Evolutionary conservation across 2,888 invertebrate genomes (phyloP), one percentile per base, ranked within the genome.

Genomic region (Tromatobia lineatoria): DNA sequence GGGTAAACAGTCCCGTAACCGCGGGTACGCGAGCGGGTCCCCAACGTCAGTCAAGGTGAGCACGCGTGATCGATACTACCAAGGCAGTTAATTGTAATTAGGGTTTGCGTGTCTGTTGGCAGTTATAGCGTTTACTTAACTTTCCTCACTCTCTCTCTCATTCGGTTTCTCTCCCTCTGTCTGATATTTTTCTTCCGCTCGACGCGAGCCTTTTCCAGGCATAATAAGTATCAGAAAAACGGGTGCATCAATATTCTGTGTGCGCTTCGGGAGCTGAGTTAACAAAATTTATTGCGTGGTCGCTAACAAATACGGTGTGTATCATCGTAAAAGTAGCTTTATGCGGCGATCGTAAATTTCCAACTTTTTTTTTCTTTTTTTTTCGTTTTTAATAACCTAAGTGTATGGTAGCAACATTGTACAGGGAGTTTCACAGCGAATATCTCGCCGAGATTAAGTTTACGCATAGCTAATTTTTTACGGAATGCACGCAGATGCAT

Each of bases 41-140:
- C 80, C 61, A 71, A 83, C 87, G 86, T 86, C 80, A 89, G 90
- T 89, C 91, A 90, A 90, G 90, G 89, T 89, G 88, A 90, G 83
- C 88, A 87, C 87, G 73, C 75, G 88, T 88, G 89, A 92, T 92
- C 92, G 90, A 92, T 92, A 91, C 88, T 86, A 86, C 87, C 88
- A 87, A 86, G 87, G 88, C 80, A 87, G 90, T 90, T 90, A 87
- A 90, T 90, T 90, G 88, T 89, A 88, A 90, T 90, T 86, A 84
- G 74, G 75, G 86, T 86, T 88, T 83, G 89, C 89, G 89, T 89
- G 90, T 84, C 54, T 50, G 75, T 52, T 66, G 85, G 66, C 70
- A 76, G 81, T 82, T 85, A 75, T 66, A 85, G 85, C 77, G 84
- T 88, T 90, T 88, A 86, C 85, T 85, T 82, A 67, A 83, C 81